Conservation (phyloP, 1,140 invertebrate species). For the Leptonema lineaticorne region DNA sequence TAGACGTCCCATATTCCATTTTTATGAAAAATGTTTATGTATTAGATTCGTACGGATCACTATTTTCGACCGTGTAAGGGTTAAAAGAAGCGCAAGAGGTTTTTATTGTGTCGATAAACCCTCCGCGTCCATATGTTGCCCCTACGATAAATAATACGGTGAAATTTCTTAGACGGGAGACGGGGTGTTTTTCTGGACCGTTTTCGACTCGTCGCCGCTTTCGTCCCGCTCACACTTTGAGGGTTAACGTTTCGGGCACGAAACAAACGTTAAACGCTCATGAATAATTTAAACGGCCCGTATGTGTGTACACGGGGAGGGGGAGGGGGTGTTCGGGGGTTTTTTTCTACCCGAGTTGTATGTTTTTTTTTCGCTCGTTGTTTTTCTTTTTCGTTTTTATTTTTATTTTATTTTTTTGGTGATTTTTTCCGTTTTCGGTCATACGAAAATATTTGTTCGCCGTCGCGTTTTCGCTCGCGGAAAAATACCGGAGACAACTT, state of each 20-base stretch:
- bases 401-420: not conserved
- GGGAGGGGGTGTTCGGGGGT: not conserved
- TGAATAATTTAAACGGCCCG: constrained; percentile 24
- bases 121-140: constrained; percentile 26
- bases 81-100: not conserved
- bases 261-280: constrained; percentile 28
- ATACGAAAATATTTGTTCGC: not conserved
- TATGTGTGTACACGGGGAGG: not conserved
- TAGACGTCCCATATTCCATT: no score
- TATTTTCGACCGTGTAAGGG: not conserved
- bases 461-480: not conserved
- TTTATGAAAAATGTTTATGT: no score
- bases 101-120: constrained; percentile 29
- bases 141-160: constrained; percentile 24
- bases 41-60: no score
- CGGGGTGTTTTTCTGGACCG: not conserved
- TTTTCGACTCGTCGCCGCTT: not conserved
- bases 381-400: no score
- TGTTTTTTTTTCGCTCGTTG: not conserved
- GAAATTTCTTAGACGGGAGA: constrained; percentile 4
- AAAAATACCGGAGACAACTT: not conserved
- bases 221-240: constrained; percentile 7
- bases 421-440: not conserved
- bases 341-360: no score
- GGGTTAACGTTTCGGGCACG: constrained; percentile 27